Evolutionary conservation across 1,140 invertebrate genomes (phyloP).

Genomic region (Whitmania pigra): DNA sequence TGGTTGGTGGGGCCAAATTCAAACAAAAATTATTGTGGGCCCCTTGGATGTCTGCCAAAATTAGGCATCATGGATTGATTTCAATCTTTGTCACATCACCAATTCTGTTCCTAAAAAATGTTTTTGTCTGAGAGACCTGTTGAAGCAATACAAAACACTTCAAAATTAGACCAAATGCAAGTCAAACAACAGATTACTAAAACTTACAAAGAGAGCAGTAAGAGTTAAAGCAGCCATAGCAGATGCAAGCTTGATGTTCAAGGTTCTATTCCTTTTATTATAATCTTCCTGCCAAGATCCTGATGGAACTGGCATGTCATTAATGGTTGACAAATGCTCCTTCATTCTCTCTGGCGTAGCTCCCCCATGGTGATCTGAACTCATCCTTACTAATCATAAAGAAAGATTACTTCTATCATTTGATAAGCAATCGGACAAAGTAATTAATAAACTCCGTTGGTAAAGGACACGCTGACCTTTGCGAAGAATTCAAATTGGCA

Average conservation of each 20-base stretch:
- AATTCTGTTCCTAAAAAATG: background rate
- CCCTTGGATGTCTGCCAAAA: too few species aligned
- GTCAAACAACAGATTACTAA: background rate
- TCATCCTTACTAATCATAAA: background rate
- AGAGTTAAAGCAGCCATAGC: background rate
- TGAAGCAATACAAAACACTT: background rate
- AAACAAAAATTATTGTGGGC: too few species aligned
- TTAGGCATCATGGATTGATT: background rate
- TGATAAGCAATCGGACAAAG: too few species aligned
- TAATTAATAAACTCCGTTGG: too few species aligned
- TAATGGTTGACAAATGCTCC: background rate
- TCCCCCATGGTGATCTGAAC: background rate
- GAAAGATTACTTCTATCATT: background rate
- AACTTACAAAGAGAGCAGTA: background rate
- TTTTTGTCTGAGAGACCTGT: background rate
- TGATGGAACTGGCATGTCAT: conserved; percentile 23
- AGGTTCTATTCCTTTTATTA: conserved; percentile 19
- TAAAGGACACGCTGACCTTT: too few species aligned
- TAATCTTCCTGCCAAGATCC: conserved; percentile 26
- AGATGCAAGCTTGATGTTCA: conserved; percentile 21
- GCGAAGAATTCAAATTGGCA: too few species aligned
- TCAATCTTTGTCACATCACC: conserved; percentile 5
- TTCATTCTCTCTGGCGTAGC: background rate
- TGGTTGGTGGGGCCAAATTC: too few species aligned
- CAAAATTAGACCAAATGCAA: background rate